These are phyloP conservation scores for Acrocephalus scirpaceus DNA, from an alignment of 2,797 vertebrate species.

Conservation along the genomic window DNA sequence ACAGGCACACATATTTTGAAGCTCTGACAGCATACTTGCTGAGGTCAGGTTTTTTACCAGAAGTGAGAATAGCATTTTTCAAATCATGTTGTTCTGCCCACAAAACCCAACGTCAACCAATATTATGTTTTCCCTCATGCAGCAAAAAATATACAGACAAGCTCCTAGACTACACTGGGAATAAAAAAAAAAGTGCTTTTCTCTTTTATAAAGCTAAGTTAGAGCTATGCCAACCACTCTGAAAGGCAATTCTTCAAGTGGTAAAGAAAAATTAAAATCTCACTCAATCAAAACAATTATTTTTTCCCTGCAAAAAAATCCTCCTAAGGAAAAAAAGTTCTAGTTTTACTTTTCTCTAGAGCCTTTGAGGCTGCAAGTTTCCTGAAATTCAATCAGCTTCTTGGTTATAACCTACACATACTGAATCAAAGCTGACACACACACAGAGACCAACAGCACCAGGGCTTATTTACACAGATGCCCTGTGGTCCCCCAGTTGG, in stretches of 20 bases:
- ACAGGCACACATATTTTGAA: neutral
- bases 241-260: neutral
- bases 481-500: neutral
- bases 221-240: neutral
- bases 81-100: neutral
- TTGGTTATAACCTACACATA: neutral
- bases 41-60: neutral
- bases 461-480: neutral
- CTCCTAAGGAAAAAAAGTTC: neutral
- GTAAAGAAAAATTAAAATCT: neutral
- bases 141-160: neutral
- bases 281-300: neutral
- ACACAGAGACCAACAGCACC: neutral
- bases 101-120: neutral
- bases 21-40: neutral
- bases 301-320: neutral
- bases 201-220: neutral
- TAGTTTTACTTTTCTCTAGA: neutral
- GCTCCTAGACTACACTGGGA: neutral
- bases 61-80: constrained; percentile 3
- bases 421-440: accelerated
- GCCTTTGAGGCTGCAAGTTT: neutral
- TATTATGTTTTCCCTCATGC: neutral
- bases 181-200: neutral
- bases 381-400: neutral